phyloP scores from a whole-genome alignment of 2,113 vertebrate genomes.

The Pholis gunnellus region DNA sequence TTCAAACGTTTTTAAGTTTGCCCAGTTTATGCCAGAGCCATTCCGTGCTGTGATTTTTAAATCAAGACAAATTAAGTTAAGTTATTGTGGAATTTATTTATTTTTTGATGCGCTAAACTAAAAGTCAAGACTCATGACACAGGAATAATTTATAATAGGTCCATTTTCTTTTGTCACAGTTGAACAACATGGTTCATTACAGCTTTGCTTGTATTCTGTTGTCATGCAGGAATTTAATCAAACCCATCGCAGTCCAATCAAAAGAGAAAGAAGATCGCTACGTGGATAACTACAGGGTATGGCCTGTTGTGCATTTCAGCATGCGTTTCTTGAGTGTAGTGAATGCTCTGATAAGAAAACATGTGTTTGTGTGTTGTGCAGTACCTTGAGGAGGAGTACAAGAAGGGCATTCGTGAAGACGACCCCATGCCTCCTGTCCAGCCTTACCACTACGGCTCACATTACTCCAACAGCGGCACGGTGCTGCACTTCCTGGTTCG shows the following conservation, averaged over 20 bases:
- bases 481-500: constrained; percentile 98
- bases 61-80: not conserved
- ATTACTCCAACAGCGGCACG: constrained; percentile 99
- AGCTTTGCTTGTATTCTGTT: constrained; percentile 11
- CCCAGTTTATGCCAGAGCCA: not conserved
- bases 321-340: not conserved
- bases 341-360: not conserved
- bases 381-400: constrained; percentile 98
- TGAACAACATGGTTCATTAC: not conserved
- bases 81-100: not conserved
- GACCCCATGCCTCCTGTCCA: constrained; percentile 99
- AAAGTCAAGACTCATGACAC: not conserved
- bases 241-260: constrained; percentile 97
- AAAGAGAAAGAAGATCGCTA: constrained; percentile 99
- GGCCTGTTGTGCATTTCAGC: not conserved
- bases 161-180: not conserved
- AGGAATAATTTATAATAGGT: not conserved
- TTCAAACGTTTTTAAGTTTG: not conserved
- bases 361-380: constrained; percentile 55
- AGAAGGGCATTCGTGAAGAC: constrained; percentile 94
- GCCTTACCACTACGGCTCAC: constrained; percentile 98
- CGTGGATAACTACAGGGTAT: constrained; percentile 96
- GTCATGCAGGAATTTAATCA: constrained; percentile 90
- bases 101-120: not conserved
- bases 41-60: not conserved